Evolutionary conservation across 2,888 invertebrate genomes (phyloP), one percentile per base, ranked within the genome.

Genomic region (Drosophila neotestacea): DNA sequence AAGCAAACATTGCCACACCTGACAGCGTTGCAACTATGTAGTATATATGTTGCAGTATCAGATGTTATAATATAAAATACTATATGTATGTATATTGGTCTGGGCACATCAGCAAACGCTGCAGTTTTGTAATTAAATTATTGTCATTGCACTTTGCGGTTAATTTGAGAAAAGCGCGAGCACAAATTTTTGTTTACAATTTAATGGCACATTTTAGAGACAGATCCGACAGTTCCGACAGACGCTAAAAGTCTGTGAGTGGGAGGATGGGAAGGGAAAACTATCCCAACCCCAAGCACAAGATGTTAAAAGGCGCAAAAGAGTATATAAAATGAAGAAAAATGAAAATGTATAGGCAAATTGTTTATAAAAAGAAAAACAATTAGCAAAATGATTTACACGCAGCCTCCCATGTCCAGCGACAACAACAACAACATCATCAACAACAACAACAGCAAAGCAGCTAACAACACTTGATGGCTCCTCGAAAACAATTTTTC

Each of bases 301-400:
- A 67, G 36, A 62, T 46, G 78, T 73, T 63, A 73, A 77, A 55
- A 77, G 71, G 42, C 58, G 63, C 10, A 44, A 44, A 44, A 22
- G 42, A 16, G 42, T 42, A 42, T 42, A 10, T 4, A 10, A 39
- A 39, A 38, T n/a, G 6, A 70, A 66, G 52, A 65, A 47, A 63
- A 68, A 51, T 59, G 58, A 61, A 70, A 64, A 64, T 39, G 39
- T 38, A 44, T 50, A 61, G 44, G 13, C 50, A 70, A 63, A 75
- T 52, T 78, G 56, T 59, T 32, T 71, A 68, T 72, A 76, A 67
- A 73, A 69, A 67, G 78, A 80, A 80, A 73, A 80, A 88, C 87
- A 84, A 84, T 84, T 84, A 84, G 88, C 84, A 70, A 88, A 76
- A 78, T 86, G 88, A 88, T 84, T 88, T 84, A 88, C 84, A 86